Evolutionary conservation across 2,113 vertebrate species (phyloP), one percentile per base, ranked within the genome.

Genomic region (Eclectus roratus): DNA sequence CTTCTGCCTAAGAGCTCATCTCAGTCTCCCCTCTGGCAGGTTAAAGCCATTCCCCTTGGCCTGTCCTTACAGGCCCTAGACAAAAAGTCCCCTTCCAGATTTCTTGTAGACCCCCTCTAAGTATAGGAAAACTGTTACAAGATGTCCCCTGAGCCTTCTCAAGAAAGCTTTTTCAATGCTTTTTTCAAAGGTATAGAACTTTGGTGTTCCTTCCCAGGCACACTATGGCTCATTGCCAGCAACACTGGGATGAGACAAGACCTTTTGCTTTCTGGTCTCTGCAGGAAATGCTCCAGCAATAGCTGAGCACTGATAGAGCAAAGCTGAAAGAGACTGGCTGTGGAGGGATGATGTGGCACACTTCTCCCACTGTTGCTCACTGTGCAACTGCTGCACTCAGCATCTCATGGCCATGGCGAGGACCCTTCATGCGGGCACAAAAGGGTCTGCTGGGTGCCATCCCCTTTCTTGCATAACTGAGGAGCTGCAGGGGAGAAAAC

Each of bases 361-460:
- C 6, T n/a, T 29, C 49, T 91, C 19, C 33, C 58, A 27, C 12
- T 0, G 0, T 11, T 35, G 46, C 44, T 66, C 74, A 47, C 37
- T 1, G 1, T 13, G 6, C 0, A 19, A 11, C 46, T 15, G 19
- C 60, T 43, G 52, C 2, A 2, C 46, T 33, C 46, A 18, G 58
- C 2, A 0, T 31, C 66, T n/a, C n/a, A 10, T 0, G 0, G 76
- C 53, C 7, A 0, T 2, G 28, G 52, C 18, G n/a, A 88, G 37
- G 24, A 13, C 18, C 7, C 20, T 44, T 41, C 3, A 0, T 0
- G 0, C 11, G 7, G 35, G 41, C 20, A 55, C 58, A 64, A 9
- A 29, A 37, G 7, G 29, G 2, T 5, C n/a, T 87, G 33, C 44
- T 21, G n/a, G 20, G 23, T 76, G 16, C 39, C 68, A 33, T 7